Conservation (phyloP, 1,140 invertebrate genomes). For the Eufriesea mexicana region DNA sequence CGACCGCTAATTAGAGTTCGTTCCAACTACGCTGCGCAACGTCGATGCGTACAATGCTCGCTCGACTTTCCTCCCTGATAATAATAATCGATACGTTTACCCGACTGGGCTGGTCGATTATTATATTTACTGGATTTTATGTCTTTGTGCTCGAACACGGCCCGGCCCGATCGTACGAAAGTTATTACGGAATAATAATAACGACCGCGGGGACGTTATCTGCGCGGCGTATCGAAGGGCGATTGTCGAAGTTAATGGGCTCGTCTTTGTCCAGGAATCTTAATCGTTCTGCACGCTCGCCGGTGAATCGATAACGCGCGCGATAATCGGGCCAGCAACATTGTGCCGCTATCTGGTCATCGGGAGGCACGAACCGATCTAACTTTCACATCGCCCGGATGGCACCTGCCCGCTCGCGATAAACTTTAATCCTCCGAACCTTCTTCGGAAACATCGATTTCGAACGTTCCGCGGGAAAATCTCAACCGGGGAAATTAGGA, state of each 20-base stretch:
- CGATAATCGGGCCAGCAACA: conserved; percentile 39
- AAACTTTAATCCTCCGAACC: neutral
- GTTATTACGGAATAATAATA: conserved; percentile 25
- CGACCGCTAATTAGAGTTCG: conserved; percentile 11
- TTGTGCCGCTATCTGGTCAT: conserved; percentile 42
- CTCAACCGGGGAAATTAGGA: neutral
- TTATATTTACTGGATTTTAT: conserved; percentile 31
- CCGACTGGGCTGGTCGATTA: neutral
- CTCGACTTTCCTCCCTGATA: neutral
- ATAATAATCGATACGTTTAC: conserved; percentile 29
- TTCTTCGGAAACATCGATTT: no score
- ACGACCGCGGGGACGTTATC: conserved; percentile 16
- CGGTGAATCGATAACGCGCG: conserved; percentile 39
- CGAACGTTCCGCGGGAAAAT: neutral
- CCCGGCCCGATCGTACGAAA: neutral
- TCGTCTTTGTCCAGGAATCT: conserved; percentile 11
- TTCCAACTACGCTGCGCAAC: neutral
- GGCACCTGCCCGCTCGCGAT: conserved; percentile 45
- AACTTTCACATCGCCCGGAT: conserved; percentile 42
- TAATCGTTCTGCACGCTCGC: conserved; percentile 12
- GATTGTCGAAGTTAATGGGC: neutral
- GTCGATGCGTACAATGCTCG: neutral
- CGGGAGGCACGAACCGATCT: conserved; percentile 30
- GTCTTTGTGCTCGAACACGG: neutral
- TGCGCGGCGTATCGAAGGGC: conserved; percentile 8